These are phyloP conservation scores for Xylota segnis DNA, from an alignment of 2,888 invertebrate genomes.

Conservation along the genomic window DNA sequence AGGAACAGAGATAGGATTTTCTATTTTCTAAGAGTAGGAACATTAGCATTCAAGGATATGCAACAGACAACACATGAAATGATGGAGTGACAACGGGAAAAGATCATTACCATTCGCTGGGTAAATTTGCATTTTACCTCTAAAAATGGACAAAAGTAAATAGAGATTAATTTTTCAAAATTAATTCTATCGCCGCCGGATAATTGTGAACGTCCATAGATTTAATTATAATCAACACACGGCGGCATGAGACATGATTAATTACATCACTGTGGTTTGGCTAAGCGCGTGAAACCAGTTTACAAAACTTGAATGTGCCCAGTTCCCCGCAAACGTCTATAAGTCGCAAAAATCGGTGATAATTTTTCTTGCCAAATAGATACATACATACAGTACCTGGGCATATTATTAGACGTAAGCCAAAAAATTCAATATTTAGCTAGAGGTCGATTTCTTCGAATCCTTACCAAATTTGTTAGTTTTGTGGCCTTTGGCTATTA, in stretches of 20 bases:
- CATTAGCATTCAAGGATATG: constrained; percentile 63
- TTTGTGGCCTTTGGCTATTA: not conserved
- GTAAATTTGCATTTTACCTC: constrained; percentile 57
- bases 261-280: not conserved
- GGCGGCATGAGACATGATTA: not conserved
- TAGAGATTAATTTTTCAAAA: constrained; percentile 45
- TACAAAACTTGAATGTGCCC: not conserved
- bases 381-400: no score
- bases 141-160: constrained; percentile 49
- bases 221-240: not conserved
- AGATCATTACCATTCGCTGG: constrained; percentile 56
- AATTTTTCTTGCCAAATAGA: no score
- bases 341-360: no score
- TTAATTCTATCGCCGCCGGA: constrained; percentile 8
- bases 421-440: no score
- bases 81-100: constrained; percentile 48
- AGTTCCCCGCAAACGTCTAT: no score
- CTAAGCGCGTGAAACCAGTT: not conserved
- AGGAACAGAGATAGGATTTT: constrained; percentile 21
- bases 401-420: no score
- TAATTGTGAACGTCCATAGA: constrained; percentile 18
- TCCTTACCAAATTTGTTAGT: no score
- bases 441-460: no score
- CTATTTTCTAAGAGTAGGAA: constrained; percentile 34
- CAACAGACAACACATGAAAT: constrained; percentile 25